Evolutionary conservation across 2,888 invertebrate genomes (phyloP).

Genomic region (Dysmachus trigonus): DNA sequence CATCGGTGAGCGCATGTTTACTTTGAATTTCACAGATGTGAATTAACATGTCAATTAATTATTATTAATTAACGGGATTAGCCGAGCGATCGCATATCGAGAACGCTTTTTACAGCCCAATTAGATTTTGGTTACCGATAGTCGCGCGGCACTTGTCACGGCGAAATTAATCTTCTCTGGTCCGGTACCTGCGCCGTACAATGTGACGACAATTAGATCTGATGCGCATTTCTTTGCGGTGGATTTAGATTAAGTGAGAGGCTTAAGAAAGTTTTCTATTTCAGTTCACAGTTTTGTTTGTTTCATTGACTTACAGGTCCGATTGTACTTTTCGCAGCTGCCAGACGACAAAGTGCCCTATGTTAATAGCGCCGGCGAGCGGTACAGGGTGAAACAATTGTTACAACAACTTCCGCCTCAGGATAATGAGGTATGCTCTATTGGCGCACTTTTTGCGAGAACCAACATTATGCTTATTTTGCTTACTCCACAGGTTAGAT

Average conservation of each 20-base stretch:
- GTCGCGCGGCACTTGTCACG: neutral
- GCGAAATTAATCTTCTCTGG: constrained; percentile 4
- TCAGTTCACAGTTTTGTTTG: neutral
- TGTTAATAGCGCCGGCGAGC: constrained; percentile 93
- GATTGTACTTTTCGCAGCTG: constrained; percentile 93
- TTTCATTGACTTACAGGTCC: constrained; percentile 76
- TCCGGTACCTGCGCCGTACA: neutral
- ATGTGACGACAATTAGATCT: constrained; percentile 14
- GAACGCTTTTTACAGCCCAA: constrained; percentile 14
- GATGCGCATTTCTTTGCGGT: constrained; percentile 6
- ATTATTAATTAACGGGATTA: constrained; percentile 28
- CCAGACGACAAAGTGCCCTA: constrained; percentile 98
- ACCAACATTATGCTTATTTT: neutral
- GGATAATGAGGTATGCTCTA: constrained; percentile 81
- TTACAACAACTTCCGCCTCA: constrained; percentile 96
- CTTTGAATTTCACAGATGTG: neutral
- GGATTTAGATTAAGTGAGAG: neutral
- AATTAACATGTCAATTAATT: constrained; percentile 43
- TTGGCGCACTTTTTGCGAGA: neutral
- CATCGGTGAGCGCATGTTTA: neutral
- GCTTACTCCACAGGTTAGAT: constrained; percentile 73
- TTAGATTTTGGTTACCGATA: constrained; percentile 2
- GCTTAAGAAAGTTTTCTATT: constrained; percentile 21
- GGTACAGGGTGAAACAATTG: constrained; percentile 92
- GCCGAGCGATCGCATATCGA: neutral